Percentiles rank a stretch among this genome's conserved stretches.
These are phyloP conservation scores for Eonycteris spelaea DNA, from an alignment of 2,113 vertebrate genomes.

Conservation along the genomic window DNA sequence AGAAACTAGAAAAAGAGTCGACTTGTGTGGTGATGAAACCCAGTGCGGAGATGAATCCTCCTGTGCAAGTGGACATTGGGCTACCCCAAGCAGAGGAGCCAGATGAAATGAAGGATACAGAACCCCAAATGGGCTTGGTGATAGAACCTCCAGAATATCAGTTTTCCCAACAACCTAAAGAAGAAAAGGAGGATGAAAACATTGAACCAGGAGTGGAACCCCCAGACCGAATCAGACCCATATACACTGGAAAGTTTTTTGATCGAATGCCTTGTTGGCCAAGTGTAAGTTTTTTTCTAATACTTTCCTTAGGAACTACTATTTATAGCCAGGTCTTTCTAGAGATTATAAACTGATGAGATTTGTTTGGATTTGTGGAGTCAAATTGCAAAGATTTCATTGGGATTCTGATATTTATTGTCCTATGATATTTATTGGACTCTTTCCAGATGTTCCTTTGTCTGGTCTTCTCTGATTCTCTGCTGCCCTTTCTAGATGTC, in stretches of 20 bases:
- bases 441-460: background rate
- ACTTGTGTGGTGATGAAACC: background rate
- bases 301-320: background rate
- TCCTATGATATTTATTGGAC: background rate
- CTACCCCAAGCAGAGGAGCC: background rate
- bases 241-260: constrained; percentile 64
- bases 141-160: background rate
- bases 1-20: background rate
- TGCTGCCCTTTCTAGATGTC: background rate
- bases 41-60: background rate
- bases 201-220: background rate
- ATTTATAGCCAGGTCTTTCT: background rate
- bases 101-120: background rate
- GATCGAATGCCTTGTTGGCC: constrained; percentile 46
- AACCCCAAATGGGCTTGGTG: constrained; percentile 4
- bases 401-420: background rate
- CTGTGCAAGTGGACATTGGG: constrained; percentile 21
- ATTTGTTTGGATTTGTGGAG: background rate
- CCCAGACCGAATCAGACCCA: constrained; percentile 11
- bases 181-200: background rate
- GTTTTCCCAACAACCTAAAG: background rate
- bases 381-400: background rate
- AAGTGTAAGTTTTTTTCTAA: constrained; percentile 61
- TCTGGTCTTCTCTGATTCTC: background rate
- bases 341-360: background rate